These are phyloP conservation scores for Dunckerocampus dactyliophorus DNA, from an alignment of 2,113 vertebrate genomes.

Conservation along the genomic window DNA sequence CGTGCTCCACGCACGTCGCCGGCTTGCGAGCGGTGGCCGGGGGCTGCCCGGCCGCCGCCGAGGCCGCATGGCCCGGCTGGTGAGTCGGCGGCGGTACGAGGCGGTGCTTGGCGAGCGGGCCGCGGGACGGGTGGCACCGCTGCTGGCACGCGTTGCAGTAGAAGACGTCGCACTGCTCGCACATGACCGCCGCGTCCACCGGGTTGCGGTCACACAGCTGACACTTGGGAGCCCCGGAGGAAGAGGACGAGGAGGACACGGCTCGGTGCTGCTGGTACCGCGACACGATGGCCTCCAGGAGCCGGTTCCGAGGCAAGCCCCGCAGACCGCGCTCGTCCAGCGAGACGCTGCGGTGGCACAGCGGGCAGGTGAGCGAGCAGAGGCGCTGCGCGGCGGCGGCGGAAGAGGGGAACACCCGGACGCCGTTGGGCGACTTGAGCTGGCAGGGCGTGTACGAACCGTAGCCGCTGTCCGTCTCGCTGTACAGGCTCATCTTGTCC, in stretches of 20 bases:
- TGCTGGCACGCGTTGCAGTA: conserved; percentile 91
- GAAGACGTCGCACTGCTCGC: conserved; percentile 92
- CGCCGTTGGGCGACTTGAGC: conserved; percentile 88
- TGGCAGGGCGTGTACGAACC: conserved; percentile 92
- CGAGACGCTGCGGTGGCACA: conserved; percentile 93
- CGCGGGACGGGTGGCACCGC: conserved; percentile 91
- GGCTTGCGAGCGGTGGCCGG: conserved; percentile 70
- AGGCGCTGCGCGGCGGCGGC: conserved; percentile 63
- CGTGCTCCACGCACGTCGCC: conserved; percentile 87
- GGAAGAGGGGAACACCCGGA: conserved; percentile 83
- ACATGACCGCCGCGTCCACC: conserved; percentile 77
- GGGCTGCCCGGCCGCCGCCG: conserved; percentile 34
- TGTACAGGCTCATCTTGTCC: conserved; percentile 93
- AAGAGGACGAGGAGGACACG: conserved; percentile 71
- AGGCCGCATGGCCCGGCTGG: conserved; percentile 25
- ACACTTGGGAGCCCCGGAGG: conserved; percentile 69
- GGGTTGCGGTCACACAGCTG: conserved; percentile 83
- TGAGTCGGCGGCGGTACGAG: conserved; percentile 69
- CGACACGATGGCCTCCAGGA: conserved; percentile 88
- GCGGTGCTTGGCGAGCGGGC: conserved; percentile 91
- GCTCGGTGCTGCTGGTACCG: conserved; percentile 83
- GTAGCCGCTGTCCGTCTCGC: conserved; percentile 96
- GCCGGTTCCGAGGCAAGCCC: conserved; percentile 89
- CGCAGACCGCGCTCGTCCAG: conserved; percentile 89
- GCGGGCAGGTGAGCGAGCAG: conserved; percentile 90